phyloP scores from a whole-genome alignment of 2,888 invertebrate species.

The Brachycybe producta region DNA sequence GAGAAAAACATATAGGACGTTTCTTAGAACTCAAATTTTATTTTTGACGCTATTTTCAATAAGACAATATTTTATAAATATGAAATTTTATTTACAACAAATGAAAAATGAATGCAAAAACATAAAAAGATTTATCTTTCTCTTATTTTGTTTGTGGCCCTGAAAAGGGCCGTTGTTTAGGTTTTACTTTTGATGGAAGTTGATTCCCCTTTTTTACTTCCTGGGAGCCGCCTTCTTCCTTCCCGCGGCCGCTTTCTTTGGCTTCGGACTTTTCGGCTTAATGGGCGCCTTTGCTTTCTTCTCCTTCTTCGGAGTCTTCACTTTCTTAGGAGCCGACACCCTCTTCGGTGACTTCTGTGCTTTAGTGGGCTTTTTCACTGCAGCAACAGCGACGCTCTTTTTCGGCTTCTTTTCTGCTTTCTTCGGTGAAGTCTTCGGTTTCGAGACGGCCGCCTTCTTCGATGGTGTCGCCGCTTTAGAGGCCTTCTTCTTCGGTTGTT shows the following conservation, averaged over 20 bases:
- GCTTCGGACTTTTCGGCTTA: slow-evolving; percentile 17
- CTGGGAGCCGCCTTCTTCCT: slow-evolving; percentile 15
- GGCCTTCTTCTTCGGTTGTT: slow-evolving; percentile 8
- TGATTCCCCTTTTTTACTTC: background rate
- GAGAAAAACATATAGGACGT: no score
- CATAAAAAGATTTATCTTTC: background rate
- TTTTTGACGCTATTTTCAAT: no score
- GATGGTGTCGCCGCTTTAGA: no score
- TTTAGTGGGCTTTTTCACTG: slow-evolving; percentile 20
- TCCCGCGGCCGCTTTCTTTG: slow-evolving; percentile 19
- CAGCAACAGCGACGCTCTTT: no score
- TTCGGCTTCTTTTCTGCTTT: slow-evolving; percentile 18
- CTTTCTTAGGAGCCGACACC: slow-evolving; percentile 22
- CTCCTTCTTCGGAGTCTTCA: slow-evolving; percentile 17
- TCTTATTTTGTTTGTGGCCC: slow-evolving; percentile 22
- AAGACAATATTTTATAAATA: no score
- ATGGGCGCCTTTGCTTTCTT: slow-evolving; percentile 18
- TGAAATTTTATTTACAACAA: no score
- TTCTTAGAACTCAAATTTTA: no score
- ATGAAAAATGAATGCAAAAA: background rate
- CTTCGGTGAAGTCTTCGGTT: no score
- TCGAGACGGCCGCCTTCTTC: slow-evolving; percentile 18
- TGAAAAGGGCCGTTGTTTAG: slow-evolving; percentile 23
- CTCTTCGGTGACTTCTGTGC: slow-evolving; percentile 17
- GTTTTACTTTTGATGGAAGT: background rate